Base-by-base conservation (phyloP, 2,113 vertebrate species). In the Misgurnus mizolepis region DNA sequence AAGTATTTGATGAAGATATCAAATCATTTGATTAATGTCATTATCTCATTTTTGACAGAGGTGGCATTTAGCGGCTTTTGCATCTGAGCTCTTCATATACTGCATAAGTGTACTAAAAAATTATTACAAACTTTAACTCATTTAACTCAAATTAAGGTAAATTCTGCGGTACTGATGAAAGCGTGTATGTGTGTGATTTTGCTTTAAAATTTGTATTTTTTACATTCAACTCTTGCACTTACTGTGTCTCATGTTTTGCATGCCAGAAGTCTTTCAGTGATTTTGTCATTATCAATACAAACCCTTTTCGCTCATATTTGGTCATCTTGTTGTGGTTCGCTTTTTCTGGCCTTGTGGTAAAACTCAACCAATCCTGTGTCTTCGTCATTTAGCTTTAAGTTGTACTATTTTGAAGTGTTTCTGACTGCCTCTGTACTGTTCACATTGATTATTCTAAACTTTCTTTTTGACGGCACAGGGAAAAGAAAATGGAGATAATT, bases 401-500 rank as follows among this genome's bases (percentile, higher is more conserved):
- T 34, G 7, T 17, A 8, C 34, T 79, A 34, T 34, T 34, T 34
- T 34, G 27, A 34, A 3, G 49, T 9, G 22, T 79, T 34, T 40
- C 49, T 60, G 67, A 6, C 40, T 69, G 39, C 10, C 41, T 18
- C 4, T 11, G 87, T 56, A 22, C 27, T 34, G 27, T 34, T 10
- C 3, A 50, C 55, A 22, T 82, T 34, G n/a, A n/a, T 53, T 68
- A 58, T 79, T 39, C 72, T 85, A 1, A 67, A 89, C 64, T 82
- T 85, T 62, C 15, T 74, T 50, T 61, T 47, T 64, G 49, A 80
- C 53, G 7, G 60, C 58, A 85, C 68, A 90, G 95, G 94, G 92
- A 83, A 88, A 89, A 84, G 90, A 93, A 89, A 92, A 94, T 84
- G 92, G 93, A 56, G 93, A 95, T 80, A 88, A 89, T 4, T 88